phyloP scores from a whole-genome alignment of 2,113 vertebrate genomes.

The Ciconia stormi region DNA sequence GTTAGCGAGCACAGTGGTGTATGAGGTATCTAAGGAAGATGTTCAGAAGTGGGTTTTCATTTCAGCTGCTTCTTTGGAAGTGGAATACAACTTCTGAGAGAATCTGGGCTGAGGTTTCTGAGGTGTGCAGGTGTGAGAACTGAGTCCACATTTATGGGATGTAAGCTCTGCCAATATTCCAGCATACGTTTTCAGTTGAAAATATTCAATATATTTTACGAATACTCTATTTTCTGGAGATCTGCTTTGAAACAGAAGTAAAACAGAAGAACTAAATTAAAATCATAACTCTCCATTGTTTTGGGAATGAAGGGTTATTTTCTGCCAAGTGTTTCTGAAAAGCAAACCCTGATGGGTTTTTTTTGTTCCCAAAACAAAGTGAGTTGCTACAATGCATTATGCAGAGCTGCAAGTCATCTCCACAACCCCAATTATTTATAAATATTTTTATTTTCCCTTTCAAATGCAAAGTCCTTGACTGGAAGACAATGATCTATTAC shows the following conservation, averaged over 20 bases:
- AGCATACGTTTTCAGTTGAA: not conserved
- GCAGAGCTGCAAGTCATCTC: not conserved
- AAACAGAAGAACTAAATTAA: conserved; percentile 10
- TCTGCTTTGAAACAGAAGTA: not conserved
- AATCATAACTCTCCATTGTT: conserved; percentile 16
- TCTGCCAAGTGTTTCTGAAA: conserved; percentile 16
- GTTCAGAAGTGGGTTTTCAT: not conserved
- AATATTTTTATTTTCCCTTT: conserved; percentile 17
- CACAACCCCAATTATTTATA: not conserved
- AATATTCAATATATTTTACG: not conserved
- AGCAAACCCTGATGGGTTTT: not conserved
- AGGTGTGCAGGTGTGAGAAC: not conserved
- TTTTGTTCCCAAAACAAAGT: not conserved
- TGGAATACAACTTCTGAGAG: not conserved
- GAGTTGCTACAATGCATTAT: not conserved
- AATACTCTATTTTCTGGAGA: not conserved
- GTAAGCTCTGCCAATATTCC: not conserved
- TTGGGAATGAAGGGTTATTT: not conserved
- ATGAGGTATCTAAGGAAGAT: not conserved
- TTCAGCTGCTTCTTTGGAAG: not conserved
- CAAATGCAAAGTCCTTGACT: conserved; percentile 25
- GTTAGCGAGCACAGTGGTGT: rapidly evolving
- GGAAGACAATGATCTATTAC: conserved; percentile 25
- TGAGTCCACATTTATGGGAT: not conserved
- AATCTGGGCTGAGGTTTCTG: not conserved